Evolutionary conservation across 2,888 invertebrate species (phyloP), one percentile per base, ranked within the genome.

Genomic region (Clistopyga incitator): DNA sequence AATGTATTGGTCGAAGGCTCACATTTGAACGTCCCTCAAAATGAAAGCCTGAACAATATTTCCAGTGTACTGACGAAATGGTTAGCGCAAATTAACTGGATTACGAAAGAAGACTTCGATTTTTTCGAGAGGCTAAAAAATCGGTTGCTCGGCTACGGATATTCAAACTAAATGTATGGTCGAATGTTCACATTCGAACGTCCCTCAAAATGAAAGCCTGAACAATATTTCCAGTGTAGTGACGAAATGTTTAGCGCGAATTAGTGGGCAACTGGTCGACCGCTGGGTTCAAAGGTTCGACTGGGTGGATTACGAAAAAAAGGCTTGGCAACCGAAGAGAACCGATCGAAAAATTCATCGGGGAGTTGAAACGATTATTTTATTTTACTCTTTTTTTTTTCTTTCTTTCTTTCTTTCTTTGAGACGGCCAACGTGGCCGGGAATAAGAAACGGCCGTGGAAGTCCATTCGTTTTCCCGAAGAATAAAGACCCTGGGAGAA

Each of bases 381-480:
- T 76, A 38, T 38, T 77, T 59, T 72, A 18, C n/a, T n/a, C n/a
- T n/a, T n/a, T n/a, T n/a, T n/a, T n/a, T n/a, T n/a, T n/a, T n/a
- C n/a, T n/a, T n/a, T n/a, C n/a, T 29, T 50, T 81, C 47, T 65
- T 72, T 50, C 56, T 11, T 56, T 71, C 65, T 72, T 77, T 59
- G 67, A 72, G 72, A 59, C 20, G 29, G 52, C 50, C 20, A 76
- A 70, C 80, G 75, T 75, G 71, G 29, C 47, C 61, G 20, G 34
- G 61, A 56, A 74, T 64, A 72, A 81, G 71, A 81, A 81, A 76
- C 61, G 59, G 65, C 23, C 59, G 25, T 74, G 68, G 67, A 61
- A 59, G 78, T 74, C 74, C 59, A 68, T 78, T 82, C 78, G 72
- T 61, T 82, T 82, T 78, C 25, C n/a, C 45, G 52, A 54, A 29